Evolutionary conservation across 2,888 invertebrate genomes (phyloP).

Genomic region (Drosophila parthenogenetica): DNA sequence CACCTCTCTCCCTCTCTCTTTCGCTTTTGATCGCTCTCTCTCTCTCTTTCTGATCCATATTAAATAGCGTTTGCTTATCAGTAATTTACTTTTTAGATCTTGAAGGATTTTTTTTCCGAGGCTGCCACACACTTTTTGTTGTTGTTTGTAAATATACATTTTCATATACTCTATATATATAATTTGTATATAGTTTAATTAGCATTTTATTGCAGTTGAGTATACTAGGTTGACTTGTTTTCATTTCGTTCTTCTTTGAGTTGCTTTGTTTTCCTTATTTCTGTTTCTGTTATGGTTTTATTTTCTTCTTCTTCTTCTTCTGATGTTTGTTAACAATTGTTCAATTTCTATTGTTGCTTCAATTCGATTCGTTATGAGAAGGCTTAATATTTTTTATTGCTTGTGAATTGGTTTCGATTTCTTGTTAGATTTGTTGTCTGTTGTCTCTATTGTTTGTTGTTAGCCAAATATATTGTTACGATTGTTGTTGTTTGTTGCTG

Average conservation of each 20-base stretch:
- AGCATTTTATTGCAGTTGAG: constrained; percentile 74
- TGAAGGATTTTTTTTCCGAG: constrained; percentile 8
- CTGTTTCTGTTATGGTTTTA: constrained; percentile 18
- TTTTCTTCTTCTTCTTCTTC: constrained; percentile 34
- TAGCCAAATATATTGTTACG: constrained; percentile 11
- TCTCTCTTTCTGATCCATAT: constrained; percentile 24
- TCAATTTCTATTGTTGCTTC: constrained; percentile 12
- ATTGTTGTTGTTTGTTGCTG: constrained; percentile 33
- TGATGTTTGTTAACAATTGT: constrained; percentile 19
- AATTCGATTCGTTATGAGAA: constrained; percentile 55
- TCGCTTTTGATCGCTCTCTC: constrained; percentile 1
- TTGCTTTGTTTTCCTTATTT: constrained; percentile 20
- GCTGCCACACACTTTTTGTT: constrained; percentile 40
- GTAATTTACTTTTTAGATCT: constrained; percentile 3
- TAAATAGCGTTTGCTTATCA: constrained; percentile 3
- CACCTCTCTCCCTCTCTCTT: constrained; percentile 8
- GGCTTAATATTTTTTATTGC: constrained; percentile 66
- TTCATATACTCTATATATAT: constrained; percentile 63
- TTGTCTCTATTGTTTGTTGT: constrained; percentile 42
- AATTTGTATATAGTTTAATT: constrained; percentile 68
- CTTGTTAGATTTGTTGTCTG: constrained; percentile 25
- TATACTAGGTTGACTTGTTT: constrained; percentile 74
- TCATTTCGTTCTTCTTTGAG: constrained; percentile 19
- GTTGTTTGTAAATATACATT: constrained; percentile 69
- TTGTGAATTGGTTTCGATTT: constrained; percentile 52